Base-by-base conservation (phyloP, 2,113 vertebrate species). In the Corythornis cristatus region DNA sequence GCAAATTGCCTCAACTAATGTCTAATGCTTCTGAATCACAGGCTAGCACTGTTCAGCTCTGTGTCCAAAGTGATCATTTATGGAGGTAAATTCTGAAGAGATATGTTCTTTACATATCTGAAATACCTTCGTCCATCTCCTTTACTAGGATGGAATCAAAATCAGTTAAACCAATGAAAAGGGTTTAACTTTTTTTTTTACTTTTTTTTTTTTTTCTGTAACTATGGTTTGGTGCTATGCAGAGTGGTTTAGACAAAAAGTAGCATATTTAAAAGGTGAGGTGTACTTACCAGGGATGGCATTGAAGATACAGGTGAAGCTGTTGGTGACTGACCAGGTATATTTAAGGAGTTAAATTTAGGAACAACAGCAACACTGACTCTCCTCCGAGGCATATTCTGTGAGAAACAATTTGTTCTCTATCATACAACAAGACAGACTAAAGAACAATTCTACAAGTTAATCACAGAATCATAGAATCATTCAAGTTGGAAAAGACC, bases 351-450 rank as follows among this genome's bases (percentile, higher is more conserved):
- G 96, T 99, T 99, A 96, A 99, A 99, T 95, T 99, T 99, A 15
- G 99, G 99, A 88, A 99, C 99, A 81, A 99, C 99, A 0, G 99
- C 99, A 61, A 99, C 99, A 54, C 99, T 99, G 96, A 99, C 99
- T 96, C 99, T 98, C 26, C 99, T 98, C 50, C 99, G 98, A 79
- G 99, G 99, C 97, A 99, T 97, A 78, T 98, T 98, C 99, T 99
- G 64, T 54, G 58, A 91, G 43, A 93, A 82, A 93, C 31, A 82
- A 4, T 35, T 74, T 81, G 70, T 82, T 68, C 50, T 23, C 37
- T 71, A 48, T 51, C 21, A 72, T 33, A 77, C 3, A 72, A 51
- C 6, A 78, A 76, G 31, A 62, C 14, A 81, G 37, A 29, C 42
- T 65, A 46, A 82, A 73, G 46, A 89, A 88, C 15, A 83, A 64